Base-by-base conservation (phyloP, 1,140 invertebrate genomes). In the Ips nitidus region DNA sequence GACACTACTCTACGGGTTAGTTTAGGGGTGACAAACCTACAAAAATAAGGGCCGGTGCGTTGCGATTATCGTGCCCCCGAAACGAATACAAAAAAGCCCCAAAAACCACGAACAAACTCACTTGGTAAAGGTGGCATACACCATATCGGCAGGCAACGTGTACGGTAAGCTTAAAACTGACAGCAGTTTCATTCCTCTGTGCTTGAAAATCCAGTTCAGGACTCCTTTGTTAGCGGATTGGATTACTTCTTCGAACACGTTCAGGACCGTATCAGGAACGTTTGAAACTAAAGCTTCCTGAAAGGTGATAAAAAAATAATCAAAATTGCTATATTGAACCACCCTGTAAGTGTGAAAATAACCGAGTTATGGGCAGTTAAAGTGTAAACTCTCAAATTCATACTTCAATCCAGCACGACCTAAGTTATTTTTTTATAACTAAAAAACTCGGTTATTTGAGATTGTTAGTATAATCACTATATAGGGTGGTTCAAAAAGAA, bases 171-270 rank as follows among this genome's bases (percentile, higher is more conserved):
- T 90, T 7, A 97, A 81, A 2, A 94, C 80, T 0, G 91, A 91
- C 1, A 95, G 79, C 43, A 94, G 80, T 73, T 92, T 89, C 79
- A 96, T 87, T 41, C 91, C 90, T 70, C 86, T 84, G 74, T 93
- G 90, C 74, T 91, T 90, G 78, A 94, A 94, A 38, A 97, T 80
- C 92, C 94, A 95, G 81, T 94, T 96, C 41, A 94, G 84, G 41
- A 97, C 78, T 8, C 94, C 94, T 79, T 91, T 93, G 79, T 97
- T 97, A 0, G 94, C 93, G 1, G 92, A 88, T 75, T 95, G 92
- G 71, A 95, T 95, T 1, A 94, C 94, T 77, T 94, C 91, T 86
- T 97, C 93, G 78, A 98, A 93, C 76, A 94, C 89, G 72, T 87
- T 89, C 80, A 93, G 85, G 39, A 95, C 90, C 1, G 91, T 92